phyloP scores from a whole-genome alignment of 2,797 vertebrate species.

The Melanitta fusca region DNA sequence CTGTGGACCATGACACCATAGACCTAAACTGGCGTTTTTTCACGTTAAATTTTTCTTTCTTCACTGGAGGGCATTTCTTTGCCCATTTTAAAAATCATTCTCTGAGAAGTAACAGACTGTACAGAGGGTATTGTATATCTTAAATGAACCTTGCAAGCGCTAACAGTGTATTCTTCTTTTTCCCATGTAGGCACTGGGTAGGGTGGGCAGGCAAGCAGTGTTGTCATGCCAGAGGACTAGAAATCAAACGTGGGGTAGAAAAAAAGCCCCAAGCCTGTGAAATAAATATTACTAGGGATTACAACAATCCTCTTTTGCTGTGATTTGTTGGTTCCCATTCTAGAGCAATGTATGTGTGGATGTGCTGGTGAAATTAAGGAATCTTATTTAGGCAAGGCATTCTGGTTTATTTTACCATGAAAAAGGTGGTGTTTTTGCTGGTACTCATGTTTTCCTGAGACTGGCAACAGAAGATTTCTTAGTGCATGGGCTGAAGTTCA shows the following conservation, averaged over 20 bases:
- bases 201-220: background rate
- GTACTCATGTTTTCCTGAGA: background rate
- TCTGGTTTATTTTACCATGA: background rate
- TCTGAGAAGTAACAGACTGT: conserved; percentile 17
- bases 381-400: background rate
- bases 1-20: conserved; percentile 18
- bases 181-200: background rate
- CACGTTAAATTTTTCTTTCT: background rate
- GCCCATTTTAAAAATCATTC: conserved; percentile 3
- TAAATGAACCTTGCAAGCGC: conserved; percentile 33
- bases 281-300: background rate
- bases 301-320: background rate
- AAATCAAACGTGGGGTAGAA: background rate
- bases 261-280: background rate
- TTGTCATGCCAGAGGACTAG: background rate
- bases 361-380: background rate
- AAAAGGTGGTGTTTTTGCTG: background rate
- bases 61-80: background rate
- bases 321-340: conserved; percentile 14
- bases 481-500: background rate
- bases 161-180: background rate
- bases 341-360: background rate
- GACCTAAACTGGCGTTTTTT: conserved; percentile 48
- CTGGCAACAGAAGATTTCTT: background rate
- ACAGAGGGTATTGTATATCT: conserved; percentile 12